phyloP scores from a whole-genome alignment of 1,140 invertebrate species.

The Chironomus tepperi region DNA sequence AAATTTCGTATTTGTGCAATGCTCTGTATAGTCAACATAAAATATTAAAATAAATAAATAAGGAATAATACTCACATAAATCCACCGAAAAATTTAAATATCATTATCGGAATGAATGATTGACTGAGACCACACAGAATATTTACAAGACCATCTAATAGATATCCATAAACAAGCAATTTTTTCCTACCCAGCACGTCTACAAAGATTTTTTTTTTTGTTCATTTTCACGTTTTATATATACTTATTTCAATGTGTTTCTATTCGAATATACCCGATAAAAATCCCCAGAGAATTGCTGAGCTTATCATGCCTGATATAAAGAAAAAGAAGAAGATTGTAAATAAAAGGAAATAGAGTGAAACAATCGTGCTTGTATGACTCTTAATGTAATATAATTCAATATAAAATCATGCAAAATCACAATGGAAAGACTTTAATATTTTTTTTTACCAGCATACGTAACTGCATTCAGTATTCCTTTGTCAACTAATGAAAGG shows the following conservation, averaged over 20 bases:
- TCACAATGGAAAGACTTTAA: not conserved
- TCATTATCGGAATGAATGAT: constrained; percentile 56
- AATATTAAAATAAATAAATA: too few species aligned
- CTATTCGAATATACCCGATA: constrained; percentile 43
- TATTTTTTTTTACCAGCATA: constrained; percentile 61
- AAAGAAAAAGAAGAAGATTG: constrained; percentile 25
- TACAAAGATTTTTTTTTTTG: not conserved
- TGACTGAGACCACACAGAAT: constrained; percentile 58
- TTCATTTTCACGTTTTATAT: not conserved
- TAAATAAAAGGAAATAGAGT: not conserved
- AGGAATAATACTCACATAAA: constrained; percentile 59
- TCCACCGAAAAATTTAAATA: constrained; percentile 65
- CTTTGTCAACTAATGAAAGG: constrained; percentile 54
- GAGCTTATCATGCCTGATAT: constrained; percentile 74
- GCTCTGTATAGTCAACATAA: too few species aligned
- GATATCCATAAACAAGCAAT: constrained; percentile 60
- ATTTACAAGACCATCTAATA: constrained; percentile 59
- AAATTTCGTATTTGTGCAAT: too few species aligned
- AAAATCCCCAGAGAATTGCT: constrained; percentile 70
- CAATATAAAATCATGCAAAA: too few species aligned
- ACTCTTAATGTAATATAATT: too few species aligned
- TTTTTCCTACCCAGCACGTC: constrained; percentile 64
- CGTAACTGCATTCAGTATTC: constrained; percentile 53
- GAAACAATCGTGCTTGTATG: not conserved
- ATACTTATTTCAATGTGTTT: not conserved